A percentile compares a stretch with the other conserved stretches of the same genome.
Evolutionary conservation across 2,797 vertebrate species (phyloP).

Genomic region (Propithecus perrieri): DNA sequence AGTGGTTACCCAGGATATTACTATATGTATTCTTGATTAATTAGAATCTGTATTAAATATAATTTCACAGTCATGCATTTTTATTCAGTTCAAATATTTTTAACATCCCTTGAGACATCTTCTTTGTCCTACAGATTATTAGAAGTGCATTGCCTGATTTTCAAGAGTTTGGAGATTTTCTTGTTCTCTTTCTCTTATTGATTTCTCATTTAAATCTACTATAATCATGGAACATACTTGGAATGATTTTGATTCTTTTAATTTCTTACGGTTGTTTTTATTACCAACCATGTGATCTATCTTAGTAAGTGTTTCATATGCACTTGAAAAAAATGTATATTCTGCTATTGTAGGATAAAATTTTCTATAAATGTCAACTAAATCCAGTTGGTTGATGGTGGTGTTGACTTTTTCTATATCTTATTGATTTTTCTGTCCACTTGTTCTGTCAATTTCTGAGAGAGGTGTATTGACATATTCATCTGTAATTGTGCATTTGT

Average conservation of each 20-base stretch:
- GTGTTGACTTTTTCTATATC: background rate
- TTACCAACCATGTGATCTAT: background rate
- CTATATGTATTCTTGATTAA: background rate
- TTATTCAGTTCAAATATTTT: background rate
- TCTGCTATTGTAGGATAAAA: background rate
- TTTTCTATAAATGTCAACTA: background rate
- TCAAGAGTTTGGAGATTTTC: background rate
- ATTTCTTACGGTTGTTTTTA: background rate
- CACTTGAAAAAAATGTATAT: background rate
- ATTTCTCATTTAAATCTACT: background rate
- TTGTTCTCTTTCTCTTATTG: background rate
- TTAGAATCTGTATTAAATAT: background rate
- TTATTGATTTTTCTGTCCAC: background rate
- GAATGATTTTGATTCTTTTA: background rate
- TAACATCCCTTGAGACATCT: background rate
- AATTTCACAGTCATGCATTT: background rate
- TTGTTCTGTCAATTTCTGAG: background rate
- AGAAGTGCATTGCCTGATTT: background rate
- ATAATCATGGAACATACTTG: background rate
- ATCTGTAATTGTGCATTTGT: background rate
- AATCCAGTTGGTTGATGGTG: background rate
- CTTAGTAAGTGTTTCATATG: background rate
- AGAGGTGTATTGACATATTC: background rate
- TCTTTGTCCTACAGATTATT: background rate
- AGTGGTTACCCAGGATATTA: background rate